Conservation (phyloP, 1,140 invertebrate genomes). For the Atta colombica region DNA sequence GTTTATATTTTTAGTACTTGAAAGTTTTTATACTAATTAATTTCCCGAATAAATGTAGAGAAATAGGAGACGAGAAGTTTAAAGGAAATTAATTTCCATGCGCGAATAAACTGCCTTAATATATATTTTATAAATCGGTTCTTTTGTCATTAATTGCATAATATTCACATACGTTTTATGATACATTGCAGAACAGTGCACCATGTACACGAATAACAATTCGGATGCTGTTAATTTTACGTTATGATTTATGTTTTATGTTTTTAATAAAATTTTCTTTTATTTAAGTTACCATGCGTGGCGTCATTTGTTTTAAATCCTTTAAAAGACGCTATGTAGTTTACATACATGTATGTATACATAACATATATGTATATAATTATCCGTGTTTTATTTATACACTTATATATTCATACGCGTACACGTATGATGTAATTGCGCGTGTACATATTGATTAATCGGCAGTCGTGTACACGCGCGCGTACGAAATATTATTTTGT, state of each 20-base stretch:
- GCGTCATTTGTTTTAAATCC: slow-evolving; percentile 31
- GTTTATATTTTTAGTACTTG: background rate
- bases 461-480: background rate
- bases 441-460: slow-evolving; percentile 48
- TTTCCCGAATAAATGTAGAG: background rate
- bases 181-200: slow-evolving; percentile 19
- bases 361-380: slow-evolving; percentile 53
- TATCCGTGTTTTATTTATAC: slow-evolving; percentile 49
- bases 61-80: background rate
- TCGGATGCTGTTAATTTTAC: slow-evolving; percentile 38
- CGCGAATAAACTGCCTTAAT: background rate
- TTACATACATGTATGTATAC: slow-evolving; percentile 45
- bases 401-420: slow-evolving; percentile 36
- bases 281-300: slow-evolving; percentile 49
- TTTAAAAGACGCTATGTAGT: background rate
- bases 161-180: slow-evolving; percentile 47
- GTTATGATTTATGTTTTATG: slow-evolving; percentile 42
- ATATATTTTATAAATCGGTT: slow-evolving; percentile 1
- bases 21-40: background rate
- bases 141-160: slow-evolving; percentile 50
- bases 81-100: background rate
- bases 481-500: slow-evolving; percentile 46
- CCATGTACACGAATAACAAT: slow-evolving; percentile 13
- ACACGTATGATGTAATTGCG: slow-evolving; percentile 39
- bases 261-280: slow-evolving; percentile 43